Evolutionary conservation across 2,888 invertebrate species (phyloP), one percentile per base, ranked within the genome.

Genomic region (Pammene aurita): DNA sequence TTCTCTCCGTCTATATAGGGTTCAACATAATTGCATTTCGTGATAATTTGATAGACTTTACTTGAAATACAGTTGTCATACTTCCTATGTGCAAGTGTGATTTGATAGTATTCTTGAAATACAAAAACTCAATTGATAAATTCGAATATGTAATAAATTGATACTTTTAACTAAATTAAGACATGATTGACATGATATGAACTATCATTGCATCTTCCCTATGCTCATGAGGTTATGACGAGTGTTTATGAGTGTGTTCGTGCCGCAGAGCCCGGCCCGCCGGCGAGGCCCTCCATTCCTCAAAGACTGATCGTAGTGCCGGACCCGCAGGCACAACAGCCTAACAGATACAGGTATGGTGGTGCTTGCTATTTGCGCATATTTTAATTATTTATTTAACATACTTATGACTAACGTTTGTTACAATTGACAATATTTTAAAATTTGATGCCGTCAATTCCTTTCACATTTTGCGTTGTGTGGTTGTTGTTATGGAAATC

Each of bases 271-370:
- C 97, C 97, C 38, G 97, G 96, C 74, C 97, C 97, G 74, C 97
- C 97, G 56, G 96, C 97, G 72, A 93, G 97, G 84, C 97, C 97
- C 71, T 96, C 97, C 75, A 95, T 97, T 88, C 97, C 97, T 80
- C 97, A 97, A 90, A 95, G 97, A 93, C 94, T 97, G 85, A 97
- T 97, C 82, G 96, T 97, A 84, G 97, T 97, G 84, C 97, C 97
- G 80, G 98, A 98, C 89, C 97, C 97, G 76, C 96, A 95, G 83
- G 95, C 95, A 75, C 95, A 95, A 74, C 95, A 95, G 83, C 92
- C 94, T 78, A 93, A 94, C 89, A 93, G 94, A 94, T 94, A 93
- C 85, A 92, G 92, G 90, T 93, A 84, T 84, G 70, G 18, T 26
- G 18, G 16, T 56, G 16, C 10, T 5, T 11, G 10, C 13, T 26